These are phyloP conservation scores for Stigmatopora argus DNA, from an alignment of 2,113 vertebrate species.

Conservation along the genomic window DNA sequence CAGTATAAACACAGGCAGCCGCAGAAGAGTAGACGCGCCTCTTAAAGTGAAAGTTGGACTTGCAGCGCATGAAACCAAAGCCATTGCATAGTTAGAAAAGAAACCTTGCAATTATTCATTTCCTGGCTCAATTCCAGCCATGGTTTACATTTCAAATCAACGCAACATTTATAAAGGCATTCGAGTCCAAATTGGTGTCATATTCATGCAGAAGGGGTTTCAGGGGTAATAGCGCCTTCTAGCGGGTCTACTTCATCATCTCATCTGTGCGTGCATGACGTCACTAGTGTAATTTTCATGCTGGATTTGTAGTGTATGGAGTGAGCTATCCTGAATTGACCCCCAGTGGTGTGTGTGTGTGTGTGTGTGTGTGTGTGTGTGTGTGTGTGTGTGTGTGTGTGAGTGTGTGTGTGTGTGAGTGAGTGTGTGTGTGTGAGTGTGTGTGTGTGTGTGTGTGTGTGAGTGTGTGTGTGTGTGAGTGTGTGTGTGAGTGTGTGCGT, in stretches of 20 bases:
- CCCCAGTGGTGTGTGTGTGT: too few relatives aligned
- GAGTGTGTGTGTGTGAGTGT: too few relatives aligned
- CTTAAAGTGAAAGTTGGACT: constrained; percentile 73
- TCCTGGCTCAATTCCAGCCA: too few relatives aligned
- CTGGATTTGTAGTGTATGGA: too few relatives aligned
- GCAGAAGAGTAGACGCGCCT: constrained; percentile 62
- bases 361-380: too few relatives aligned
- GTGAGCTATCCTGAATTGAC: too few relatives aligned
- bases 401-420: too few relatives aligned
- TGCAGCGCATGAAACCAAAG: constrained; percentile 6
- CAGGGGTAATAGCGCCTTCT: constrained; percentile 43
- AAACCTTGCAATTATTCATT: not conserved
- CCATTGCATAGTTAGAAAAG: not conserved
- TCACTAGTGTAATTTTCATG: not conserved
- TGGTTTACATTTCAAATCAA: not conserved
- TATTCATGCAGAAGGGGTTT: constrained; percentile 13
- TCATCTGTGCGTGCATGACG: not conserved
- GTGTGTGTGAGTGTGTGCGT: too few relatives aligned
- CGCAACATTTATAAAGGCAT: not conserved
- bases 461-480: too few relatives aligned
- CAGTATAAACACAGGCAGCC: constrained; percentile 57
- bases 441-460: too few relatives aligned
- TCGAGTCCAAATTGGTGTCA: constrained; percentile 4
- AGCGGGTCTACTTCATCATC: not conserved
- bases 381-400: too few relatives aligned